Base-by-base conservation (phyloP, 2,888 invertebrate genomes). In the Penaeus monodon region DNA sequence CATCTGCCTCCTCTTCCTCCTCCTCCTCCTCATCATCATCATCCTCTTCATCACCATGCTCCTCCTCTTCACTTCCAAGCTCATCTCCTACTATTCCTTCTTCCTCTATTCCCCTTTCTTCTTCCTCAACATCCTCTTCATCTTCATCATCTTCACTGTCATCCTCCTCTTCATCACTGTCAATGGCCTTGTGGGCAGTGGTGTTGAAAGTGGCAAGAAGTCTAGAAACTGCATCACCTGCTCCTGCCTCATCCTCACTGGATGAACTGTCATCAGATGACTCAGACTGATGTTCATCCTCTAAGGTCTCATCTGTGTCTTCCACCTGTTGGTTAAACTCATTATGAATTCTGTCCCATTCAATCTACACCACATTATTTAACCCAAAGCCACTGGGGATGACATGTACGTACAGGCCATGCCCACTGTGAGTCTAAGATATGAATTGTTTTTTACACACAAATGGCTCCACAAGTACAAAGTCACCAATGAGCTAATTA, bases 121-220 rank as follows among this genome's bases (percentile, higher is more conserved):
- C 81, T 1, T 38, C 70, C 3, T 70, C 81, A 74, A 14, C 24
- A 44, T 44, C 77, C 10, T 70, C 70, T 29, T 70, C 79, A 17
- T 85, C 84, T 29, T 79, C 79, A 17, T 70, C 86, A 33, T 77
- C 77, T 12, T 68, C 88, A 73, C 76, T 81, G 10, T 88, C 88
- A 29, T 79, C 79, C 64, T 79, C 79, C n/a, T 82, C 82, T 44
- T 83, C 83, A 74, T 83, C 76, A 63, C 76, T 76, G 22, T 73
- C 85, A 64, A 79, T 38, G 64, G 85, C 85, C 29, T 85, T 85
- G 22, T 63, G 29, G 29, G 44, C 44, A 24, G 29, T 27, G 38
- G 84, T 80, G 68, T 73, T 74, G 73, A 85, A 85, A n/a, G 85
- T 85, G 8, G 85, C 79, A n/a, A 85, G 79, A 27, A 85, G 85